Evolutionary conservation across 2,888 invertebrate genomes (phyloP).

Genomic region (Cheilosia scutellata): DNA sequence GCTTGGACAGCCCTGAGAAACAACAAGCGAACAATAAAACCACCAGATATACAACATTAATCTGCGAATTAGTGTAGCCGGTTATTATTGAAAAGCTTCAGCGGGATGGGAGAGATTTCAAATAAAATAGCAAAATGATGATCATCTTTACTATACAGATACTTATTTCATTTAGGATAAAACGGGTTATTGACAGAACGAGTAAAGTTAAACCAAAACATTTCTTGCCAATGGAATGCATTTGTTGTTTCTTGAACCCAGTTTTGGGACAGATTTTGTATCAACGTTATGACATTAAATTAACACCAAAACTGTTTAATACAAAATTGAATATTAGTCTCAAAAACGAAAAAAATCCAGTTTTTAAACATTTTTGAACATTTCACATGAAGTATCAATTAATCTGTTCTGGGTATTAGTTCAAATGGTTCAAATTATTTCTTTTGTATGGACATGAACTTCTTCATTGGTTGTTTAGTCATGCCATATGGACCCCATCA

Average conservation of each 20-base stretch:
- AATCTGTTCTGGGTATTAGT: no score
- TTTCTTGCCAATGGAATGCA: not conserved
- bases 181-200: constrained; percentile 7
- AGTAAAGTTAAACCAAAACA: not conserved
- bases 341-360: no score
- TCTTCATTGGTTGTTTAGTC: no score
- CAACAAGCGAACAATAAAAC: constrained; percentile 10
- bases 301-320: no score
- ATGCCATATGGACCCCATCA: no score
- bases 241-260: not conserved
- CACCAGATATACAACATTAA: constrained; percentile 36
- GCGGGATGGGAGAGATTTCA: not conserved
- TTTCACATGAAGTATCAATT: no score
- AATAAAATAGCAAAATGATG: constrained; percentile 6
- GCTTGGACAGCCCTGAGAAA: constrained; percentile 19
- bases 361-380: no score
- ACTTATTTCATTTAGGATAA: constrained; percentile 5
- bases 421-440: no score
- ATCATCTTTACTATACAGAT: not conserved
- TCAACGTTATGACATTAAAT: no score
- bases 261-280: not conserved
- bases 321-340: no score
- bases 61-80: constrained; percentile 32
- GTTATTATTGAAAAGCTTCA: constrained; percentile 17
- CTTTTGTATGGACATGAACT: no score